A percentile compares a stretch with the other conserved stretches of the same genome.
These are phyloP conservation scores for Macrobrachium rosenbergii DNA, from an alignment of 1,140 invertebrate genomes.

Conservation along the genomic window DNA sequence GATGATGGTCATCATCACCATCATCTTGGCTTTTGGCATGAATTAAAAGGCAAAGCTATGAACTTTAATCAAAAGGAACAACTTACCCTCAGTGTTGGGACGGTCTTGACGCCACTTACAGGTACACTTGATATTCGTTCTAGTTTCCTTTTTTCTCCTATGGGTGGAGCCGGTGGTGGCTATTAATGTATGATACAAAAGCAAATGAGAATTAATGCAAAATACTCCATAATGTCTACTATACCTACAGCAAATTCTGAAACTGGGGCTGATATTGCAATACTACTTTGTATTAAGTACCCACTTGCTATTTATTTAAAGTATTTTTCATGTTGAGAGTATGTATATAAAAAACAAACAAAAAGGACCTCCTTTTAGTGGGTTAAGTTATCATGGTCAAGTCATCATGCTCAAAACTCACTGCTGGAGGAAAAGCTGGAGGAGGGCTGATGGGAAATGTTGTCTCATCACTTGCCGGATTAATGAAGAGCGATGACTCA, in stretches of 20 bases:
- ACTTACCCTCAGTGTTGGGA: slow-evolving; percentile 47
- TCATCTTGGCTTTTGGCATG: no score
- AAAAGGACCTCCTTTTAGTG: background rate
- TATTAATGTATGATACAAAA: background rate
- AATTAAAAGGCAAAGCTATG: no score
- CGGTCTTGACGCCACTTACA: background rate
- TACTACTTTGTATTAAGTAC: no score
- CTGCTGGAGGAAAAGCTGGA: slow-evolving; percentile 37
- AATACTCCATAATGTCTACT: no score
- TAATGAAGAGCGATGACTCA: slow-evolving; percentile 48
- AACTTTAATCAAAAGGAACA: no score
- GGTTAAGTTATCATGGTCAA: background rate
- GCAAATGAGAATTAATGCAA: background rate
- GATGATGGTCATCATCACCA: no score
- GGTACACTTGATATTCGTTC: slow-evolving; percentile 43
- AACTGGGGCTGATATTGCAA: no score
- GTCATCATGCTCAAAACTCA: background rate
- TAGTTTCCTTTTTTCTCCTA: slow-evolving; percentile 43
- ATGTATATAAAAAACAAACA: background rate
- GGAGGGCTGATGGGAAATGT: slow-evolving; percentile 55
- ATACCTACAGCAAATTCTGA: no score
- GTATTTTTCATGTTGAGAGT: no score
- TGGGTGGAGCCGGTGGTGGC: slow-evolving; percentile 21
- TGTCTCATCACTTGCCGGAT: slow-evolving; percentile 54
- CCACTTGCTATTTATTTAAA: no score